Evolutionary conservation across 2,888 invertebrate species (phyloP).

Genomic region (Hyppa rectilinea): DNA sequence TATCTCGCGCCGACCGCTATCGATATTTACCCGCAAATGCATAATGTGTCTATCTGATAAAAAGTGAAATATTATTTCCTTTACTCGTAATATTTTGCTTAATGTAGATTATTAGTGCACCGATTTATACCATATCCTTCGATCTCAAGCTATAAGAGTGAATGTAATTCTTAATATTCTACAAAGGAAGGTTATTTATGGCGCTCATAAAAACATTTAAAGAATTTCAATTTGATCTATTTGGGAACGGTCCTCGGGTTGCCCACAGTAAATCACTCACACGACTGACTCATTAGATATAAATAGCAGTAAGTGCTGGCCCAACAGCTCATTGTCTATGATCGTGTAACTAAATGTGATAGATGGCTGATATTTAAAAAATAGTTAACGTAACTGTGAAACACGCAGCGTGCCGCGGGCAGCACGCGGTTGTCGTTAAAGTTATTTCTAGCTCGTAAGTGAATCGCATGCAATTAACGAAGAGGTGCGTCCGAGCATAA

Average conservation of each 20-base stretch:
- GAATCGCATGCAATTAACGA: constrained; percentile 85
- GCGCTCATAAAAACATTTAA: constrained; percentile 53
- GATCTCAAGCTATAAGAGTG: constrained; percentile 20
- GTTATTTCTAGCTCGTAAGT: constrained; percentile 81
- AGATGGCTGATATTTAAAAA: constrained; percentile 64
- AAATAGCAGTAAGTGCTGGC: constrained; percentile 43
- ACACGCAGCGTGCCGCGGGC: constrained; percentile 66
- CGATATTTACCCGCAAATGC: constrained; percentile 80
- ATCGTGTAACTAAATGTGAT: constrained; percentile 59
- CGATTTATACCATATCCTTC: constrained; percentile 49
- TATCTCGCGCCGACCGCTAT: constrained; percentile 78
- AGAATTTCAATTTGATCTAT: constrained; percentile 49
- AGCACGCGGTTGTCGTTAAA: constrained; percentile 79
- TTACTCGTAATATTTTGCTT: constrained; percentile 69
- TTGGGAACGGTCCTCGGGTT: constrained; percentile 33
- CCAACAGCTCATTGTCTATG: constrained; percentile 48
- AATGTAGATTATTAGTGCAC: constrained; percentile 60
- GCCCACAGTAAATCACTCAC: constrained; percentile 48
- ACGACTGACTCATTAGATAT: constrained; percentile 53
- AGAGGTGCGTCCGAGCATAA: constrained; percentile 85
- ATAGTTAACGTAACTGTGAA: constrained; percentile 65
- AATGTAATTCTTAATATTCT: constrained; percentile 28
- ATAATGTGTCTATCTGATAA: constrained; percentile 80
- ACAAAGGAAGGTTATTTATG: constrained; percentile 47
- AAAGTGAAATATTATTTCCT: constrained; percentile 80